Percentiles rank a stretch among this genome's conserved stretches.
phyloP scores from a whole-genome alignment of 1,140 invertebrate species.

The Himalopsyche phryganea region DNA sequence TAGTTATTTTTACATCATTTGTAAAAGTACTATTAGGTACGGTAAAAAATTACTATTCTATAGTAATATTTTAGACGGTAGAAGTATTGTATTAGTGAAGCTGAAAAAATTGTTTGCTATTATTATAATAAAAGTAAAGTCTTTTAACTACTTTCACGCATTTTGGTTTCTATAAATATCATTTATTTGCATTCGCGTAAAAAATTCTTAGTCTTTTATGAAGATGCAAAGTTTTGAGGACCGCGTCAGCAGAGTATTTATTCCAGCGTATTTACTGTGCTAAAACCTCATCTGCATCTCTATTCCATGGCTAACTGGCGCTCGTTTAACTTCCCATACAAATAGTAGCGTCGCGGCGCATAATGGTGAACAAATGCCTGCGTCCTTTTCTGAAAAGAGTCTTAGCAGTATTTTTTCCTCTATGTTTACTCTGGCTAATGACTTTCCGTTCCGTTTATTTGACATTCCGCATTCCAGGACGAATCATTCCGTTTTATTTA shows the following conservation, averaged over 20 bases:
- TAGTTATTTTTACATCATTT: too few species aligned
- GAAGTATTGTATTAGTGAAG: too few species aligned
- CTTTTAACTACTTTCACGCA: too few species aligned
- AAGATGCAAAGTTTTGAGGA: too few species aligned
- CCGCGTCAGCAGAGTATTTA: conserved; percentile 6
- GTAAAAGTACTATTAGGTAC: too few species aligned
- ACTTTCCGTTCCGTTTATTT: conserved; percentile 2
- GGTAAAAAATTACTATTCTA: too few species aligned
- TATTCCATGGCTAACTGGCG: conserved; percentile 13
- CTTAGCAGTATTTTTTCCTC: conserved; percentile 7
- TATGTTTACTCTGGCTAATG: conserved; percentile 17
- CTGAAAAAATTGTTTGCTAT: too few species aligned
- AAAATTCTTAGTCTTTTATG: too few species aligned
- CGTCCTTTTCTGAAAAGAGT: conserved; percentile 8
- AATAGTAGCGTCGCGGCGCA: conserved; percentile 7
- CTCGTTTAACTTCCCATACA: conserved; percentile 22
- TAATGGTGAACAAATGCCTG: conserved; percentile 1
- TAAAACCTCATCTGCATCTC: conserved; percentile 25
- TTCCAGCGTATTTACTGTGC: conserved; percentile 13
- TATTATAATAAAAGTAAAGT: too few species aligned
- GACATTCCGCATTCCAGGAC: conserved; percentile 12
- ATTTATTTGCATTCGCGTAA: too few species aligned
- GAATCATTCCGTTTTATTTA: conserved; percentile 22
- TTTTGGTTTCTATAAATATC: too few species aligned
- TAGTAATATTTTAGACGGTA: too few species aligned